These are phyloP conservation scores for Panorpa germanica DNA, from an alignment of 2,888 invertebrate genomes.

Conservation along the genomic window DNA sequence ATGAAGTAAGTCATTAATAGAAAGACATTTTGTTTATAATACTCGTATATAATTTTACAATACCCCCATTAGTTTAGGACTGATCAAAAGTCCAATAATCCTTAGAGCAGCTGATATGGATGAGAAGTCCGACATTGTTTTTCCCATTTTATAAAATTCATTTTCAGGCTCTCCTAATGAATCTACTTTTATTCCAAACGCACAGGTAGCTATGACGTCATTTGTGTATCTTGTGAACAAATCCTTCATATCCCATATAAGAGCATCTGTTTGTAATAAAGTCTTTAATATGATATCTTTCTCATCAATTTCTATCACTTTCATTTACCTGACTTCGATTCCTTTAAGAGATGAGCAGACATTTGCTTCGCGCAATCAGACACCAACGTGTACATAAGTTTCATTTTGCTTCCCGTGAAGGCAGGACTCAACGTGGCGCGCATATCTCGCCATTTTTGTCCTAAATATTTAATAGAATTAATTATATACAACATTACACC, in stretches of 20 bases:
- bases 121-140: conserved; percentile 18
- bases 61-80: conserved; percentile 11
- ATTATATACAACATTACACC: not conserved
- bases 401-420: conserved; percentile 31
- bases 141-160: conserved; percentile 16
- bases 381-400: conserved; percentile 22
- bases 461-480: not conserved
- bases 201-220: conserved; percentile 26
- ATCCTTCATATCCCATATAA: conserved; percentile 24
- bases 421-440: conserved; percentile 26
- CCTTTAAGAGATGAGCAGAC: too few relatives aligned
- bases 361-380: too few relatives aligned
- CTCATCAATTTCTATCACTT: too few relatives aligned
- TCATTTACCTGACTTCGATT: too few relatives aligned
- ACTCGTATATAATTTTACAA: too few relatives aligned
- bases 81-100: conserved; percentile 11
- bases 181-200: conserved; percentile 23
- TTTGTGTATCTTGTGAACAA: conserved; percentile 21
- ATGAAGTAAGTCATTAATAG: too few relatives aligned
- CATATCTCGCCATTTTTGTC: too few relatives aligned
- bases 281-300: too few relatives aligned
- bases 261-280: too few relatives aligned
- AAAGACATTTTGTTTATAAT: too few relatives aligned
- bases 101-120: conserved; percentile 14
- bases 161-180: conserved; percentile 17